Percentiles rank a stretch among this genome's conserved stretches.
phyloP scores from a whole-genome alignment of 2,888 invertebrate genomes.

The Ectemnius continuus region DNA sequence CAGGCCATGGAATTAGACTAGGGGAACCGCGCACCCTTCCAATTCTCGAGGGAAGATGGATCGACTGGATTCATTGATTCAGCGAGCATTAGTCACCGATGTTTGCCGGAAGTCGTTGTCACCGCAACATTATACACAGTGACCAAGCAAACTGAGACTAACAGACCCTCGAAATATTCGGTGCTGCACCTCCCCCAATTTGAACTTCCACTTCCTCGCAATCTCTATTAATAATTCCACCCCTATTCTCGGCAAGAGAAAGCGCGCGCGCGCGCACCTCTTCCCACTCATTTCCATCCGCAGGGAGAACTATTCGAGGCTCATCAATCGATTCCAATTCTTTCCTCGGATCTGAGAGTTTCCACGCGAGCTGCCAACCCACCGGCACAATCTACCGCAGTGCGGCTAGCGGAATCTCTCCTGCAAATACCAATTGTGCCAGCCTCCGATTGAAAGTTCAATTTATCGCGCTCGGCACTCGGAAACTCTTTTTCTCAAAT shows the following conservation, averaged over 20 bases:
- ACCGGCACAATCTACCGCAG: background rate
- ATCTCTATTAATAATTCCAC: background rate
- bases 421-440: background rate
- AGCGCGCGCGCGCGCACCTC: no score
- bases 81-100: background rate
- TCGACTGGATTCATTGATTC: background rate
- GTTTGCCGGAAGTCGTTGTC: background rate
- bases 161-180: no score
- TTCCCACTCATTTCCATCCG: background rate
- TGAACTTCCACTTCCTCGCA: background rate
- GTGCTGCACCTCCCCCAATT: no score
- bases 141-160: background rate
- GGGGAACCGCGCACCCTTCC: conserved; percentile 12
- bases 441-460: background rate
- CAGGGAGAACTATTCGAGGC: conserved; percentile 33
- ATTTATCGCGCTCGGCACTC: background rate
- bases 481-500: background rate
- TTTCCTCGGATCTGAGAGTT: conserved; percentile 47
- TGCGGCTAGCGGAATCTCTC: conserved; percentile 2
- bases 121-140: background rate
- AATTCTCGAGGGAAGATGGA: background rate
- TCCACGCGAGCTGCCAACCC: conserved; percentile 6
- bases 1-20: background rate
- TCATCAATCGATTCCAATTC: conserved; percentile 44
- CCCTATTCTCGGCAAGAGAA: background rate